Base-by-base conservation (phyloP, 1,140 invertebrate species). In the Dinoponera quadriceps region DNA sequence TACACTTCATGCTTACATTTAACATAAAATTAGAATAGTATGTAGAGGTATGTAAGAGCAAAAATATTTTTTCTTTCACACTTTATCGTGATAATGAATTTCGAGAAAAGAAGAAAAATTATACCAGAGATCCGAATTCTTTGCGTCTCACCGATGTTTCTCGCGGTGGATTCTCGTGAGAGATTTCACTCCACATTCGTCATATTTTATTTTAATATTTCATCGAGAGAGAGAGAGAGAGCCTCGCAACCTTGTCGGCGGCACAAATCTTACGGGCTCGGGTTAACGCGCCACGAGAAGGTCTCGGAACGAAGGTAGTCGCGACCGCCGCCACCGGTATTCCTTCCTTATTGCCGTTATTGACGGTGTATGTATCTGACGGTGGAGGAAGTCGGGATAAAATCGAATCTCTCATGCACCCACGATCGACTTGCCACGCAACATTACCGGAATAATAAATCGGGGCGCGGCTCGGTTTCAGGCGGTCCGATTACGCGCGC, bases 321-420 rank as follows among this genome's bases (percentile, higher is more conserved):
- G 55, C 51, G 49, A n/a, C 25, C 65, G 44, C 48, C 13, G n/a
- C n/a, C n/a, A n/a, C n/a, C n/a, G n/a, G 25, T 82, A 54, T 62
- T 62, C n/a, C 78, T 82, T 82, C 69, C 69, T 82, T 44, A 74
- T 82, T 82, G 57, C 78, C 78, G 69, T 82, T 62, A 74, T 82
- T 82, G 78, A 51, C 57, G 44, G 22, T 3, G 51, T 11, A n/a
- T 22, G 20, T 57, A 69, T 69, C 51, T 20, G 48, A 16, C 44
- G 25, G 33, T 33, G 57, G n/a, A 73, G 66, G 77, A 73, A 74
- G 55, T 29, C 44, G 14, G 11, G 20, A 62, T 82, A 82, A 74
- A 27, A 80, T 80, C 22, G 49, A 60, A 82, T 74, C 49, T 57
- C 75, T 20, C 27, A 44, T 9, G 44, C 44, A 51, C 25, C 48